These are phyloP conservation scores for Pseudomyrmex dendroicus DNA, from an alignment of 1,140 invertebrate species.

Conservation along the genomic window DNA sequence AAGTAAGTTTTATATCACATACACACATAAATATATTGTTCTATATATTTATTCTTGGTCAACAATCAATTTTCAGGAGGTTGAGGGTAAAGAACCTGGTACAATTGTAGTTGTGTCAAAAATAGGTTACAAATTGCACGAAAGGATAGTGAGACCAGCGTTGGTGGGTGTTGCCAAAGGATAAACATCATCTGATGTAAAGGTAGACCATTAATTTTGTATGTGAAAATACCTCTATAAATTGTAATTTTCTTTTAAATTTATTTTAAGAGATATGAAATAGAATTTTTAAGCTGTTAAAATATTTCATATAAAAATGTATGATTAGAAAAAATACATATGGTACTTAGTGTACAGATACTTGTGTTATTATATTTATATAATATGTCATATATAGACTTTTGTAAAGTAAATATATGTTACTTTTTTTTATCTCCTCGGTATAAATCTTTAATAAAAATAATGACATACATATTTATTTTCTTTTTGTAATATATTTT, in stretches of 20 bases:
- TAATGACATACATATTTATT: background rate
- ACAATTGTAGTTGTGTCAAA: constrained; percentile 97
- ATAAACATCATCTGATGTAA: constrained; percentile 68
- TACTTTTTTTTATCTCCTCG: too few species aligned
- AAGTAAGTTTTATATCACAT: constrained; percentile 85
- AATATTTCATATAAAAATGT: background rate
- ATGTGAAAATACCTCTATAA: constrained; percentile 23
- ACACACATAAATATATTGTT: too few species aligned
- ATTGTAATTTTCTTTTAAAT: constrained; percentile 51
- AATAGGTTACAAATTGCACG: constrained; percentile 97
- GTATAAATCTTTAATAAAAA: background rate
- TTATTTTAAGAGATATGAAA: constrained; percentile 34
- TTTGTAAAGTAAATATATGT: too few species aligned
- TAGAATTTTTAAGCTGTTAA: constrained; percentile 11
- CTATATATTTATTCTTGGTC: constrained; percentile 8
- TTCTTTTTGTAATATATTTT: background rate
- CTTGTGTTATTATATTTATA: background rate
- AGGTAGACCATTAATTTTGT: constrained; percentile 34
- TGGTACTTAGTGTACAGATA: background rate
- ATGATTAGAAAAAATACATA: constrained; percentile 1
- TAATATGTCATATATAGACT: background rate
- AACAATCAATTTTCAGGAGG: constrained; percentile 86
- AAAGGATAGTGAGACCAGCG: constrained; percentile 97
- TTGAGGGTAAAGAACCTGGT: constrained; percentile 92
- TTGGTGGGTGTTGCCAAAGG: constrained; percentile 96